Evolutionary conservation across 1,140 invertebrate species (phyloP).

Genomic region (Drosophila chauvacae): DNA sequence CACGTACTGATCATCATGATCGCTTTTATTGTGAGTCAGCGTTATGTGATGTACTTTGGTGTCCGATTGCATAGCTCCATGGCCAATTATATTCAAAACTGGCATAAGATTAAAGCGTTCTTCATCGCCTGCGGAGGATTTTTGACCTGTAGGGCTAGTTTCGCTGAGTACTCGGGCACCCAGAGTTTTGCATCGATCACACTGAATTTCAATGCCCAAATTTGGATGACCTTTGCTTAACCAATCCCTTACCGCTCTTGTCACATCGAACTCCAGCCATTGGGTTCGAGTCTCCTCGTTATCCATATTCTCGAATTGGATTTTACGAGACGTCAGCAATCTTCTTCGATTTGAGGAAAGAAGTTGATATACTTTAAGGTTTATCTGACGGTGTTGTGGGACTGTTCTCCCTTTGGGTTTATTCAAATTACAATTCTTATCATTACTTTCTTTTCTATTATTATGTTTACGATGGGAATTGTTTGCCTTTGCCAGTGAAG

Average conservation of each 20-base stretch:
- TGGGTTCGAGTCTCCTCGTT: slow-evolving; percentile 64
- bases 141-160: slow-evolving; percentile 41
- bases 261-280: slow-evolving; percentile 87
- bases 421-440: slow-evolving; percentile 13
- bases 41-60: slow-evolving; percentile 24
- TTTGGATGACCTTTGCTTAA: slow-evolving; percentile 83
- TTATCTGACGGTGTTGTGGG: slow-evolving; percentile 37
- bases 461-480: slow-evolving; percentile 3
- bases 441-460: slow-evolving; percentile 7
- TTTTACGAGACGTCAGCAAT: slow-evolving; percentile 50
- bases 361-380: slow-evolving; percentile 73
- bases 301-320: slow-evolving; percentile 52
- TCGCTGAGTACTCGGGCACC: slow-evolving; percentile 77
- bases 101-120: slow-evolving; percentile 67
- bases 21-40: slow-evolving; percentile 33
- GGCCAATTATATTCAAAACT: slow-evolving; percentile 85
- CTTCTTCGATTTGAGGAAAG: slow-evolving; percentile 49
- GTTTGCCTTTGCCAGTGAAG: slow-evolving; percentile 47
- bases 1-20: slow-evolving; percentile 21
- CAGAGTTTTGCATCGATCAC: slow-evolving; percentile 80
- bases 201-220: slow-evolving; percentile 85
- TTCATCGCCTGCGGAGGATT: not conserved
- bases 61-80: slow-evolving; percentile 22
- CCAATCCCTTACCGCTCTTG: slow-evolving; percentile 85
- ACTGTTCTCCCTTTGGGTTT: slow-evolving; percentile 12